phyloP scores from a whole-genome alignment of 1,140 invertebrate species.

The Drosophila burlai region DNA sequence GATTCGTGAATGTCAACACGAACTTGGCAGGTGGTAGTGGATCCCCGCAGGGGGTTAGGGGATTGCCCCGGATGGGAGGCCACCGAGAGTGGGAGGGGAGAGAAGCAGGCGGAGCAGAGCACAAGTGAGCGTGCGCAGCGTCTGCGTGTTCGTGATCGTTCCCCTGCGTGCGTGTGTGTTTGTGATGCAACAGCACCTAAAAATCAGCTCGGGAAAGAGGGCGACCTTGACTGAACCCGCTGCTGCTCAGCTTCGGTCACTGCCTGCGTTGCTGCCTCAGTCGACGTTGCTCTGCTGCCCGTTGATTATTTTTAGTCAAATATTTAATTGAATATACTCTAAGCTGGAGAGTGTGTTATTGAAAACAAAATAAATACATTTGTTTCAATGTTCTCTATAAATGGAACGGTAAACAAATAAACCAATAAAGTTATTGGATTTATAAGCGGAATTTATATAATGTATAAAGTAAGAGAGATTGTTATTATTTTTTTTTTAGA shows the following conservation, averaged over 20 bases:
- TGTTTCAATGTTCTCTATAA: conserved; percentile 3
- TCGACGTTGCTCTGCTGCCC: conserved; percentile 36
- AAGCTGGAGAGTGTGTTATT: conserved; percentile 8
- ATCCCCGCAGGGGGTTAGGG: conserved; percentile 12
- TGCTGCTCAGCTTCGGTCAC: conserved; percentile 12
- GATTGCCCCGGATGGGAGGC: conserved; percentile 39
- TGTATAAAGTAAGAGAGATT: neutral
- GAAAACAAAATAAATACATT: neutral
- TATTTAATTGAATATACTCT: conserved; percentile 28
- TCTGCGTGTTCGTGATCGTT: conserved; percentile 4
- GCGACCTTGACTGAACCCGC: conserved; percentile 77
- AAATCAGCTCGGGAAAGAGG: conserved; percentile 61
- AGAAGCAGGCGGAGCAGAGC: conserved; percentile 1
- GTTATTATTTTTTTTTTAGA: neutral
- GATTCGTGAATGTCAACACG: conserved; percentile 80
- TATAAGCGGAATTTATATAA: neutral
- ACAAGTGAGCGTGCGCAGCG: conserved; percentile 54
- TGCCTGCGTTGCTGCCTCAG: conserved; percentile 29
- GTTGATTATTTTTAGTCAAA: conserved; percentile 67
- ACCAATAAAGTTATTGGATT: neutral
- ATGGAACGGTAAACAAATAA: neutral
- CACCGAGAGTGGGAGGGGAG: conserved; percentile 16
- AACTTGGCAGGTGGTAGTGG: conserved; percentile 42
- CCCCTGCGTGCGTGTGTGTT: conserved; percentile 14
- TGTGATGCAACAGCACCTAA: conserved; percentile 66